Percentiles rank a stretch among this genome's conserved stretches.
phyloP scores from a whole-genome alignment of 1,140 invertebrate genomes.

The Rhopalosiphum padi region DNA sequence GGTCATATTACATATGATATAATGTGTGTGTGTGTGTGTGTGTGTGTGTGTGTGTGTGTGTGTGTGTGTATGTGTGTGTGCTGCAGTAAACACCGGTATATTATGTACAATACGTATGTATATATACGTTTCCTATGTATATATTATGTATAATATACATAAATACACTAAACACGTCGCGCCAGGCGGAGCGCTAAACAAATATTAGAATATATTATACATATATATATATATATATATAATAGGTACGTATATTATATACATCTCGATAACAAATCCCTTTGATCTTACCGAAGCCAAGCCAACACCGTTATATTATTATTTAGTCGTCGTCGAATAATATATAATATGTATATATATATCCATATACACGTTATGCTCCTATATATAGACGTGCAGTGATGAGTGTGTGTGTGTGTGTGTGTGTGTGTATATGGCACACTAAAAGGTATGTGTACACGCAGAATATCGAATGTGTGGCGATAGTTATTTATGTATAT shows the following conservation, averaged over 20 bases:
- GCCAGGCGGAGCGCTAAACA: background rate
- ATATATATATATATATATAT: background rate
- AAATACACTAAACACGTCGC: background rate
- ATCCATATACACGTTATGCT: no score
- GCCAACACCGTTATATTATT: background rate
- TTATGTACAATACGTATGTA: no score
- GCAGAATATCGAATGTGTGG: constrained; percentile 1
- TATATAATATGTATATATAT: no score
- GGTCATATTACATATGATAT: no score
- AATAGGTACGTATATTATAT: no score
- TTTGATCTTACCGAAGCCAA: background rate
- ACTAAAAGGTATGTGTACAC: background rate
- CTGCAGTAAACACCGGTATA: background rate
- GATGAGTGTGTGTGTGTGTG: no score
- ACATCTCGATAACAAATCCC: background rate
- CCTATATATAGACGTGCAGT: background rate
- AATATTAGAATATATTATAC: constrained; percentile 27
- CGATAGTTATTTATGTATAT: background rate
- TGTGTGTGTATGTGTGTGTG: no score
- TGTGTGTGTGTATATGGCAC: background rate
- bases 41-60: background rate
- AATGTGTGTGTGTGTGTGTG: background rate
- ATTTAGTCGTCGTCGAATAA: no score
- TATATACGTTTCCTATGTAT: background rate
- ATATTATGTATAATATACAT: background rate